Conservation (phyloP, 2,888 invertebrate genomes). For the Aradus depressus region DNA sequence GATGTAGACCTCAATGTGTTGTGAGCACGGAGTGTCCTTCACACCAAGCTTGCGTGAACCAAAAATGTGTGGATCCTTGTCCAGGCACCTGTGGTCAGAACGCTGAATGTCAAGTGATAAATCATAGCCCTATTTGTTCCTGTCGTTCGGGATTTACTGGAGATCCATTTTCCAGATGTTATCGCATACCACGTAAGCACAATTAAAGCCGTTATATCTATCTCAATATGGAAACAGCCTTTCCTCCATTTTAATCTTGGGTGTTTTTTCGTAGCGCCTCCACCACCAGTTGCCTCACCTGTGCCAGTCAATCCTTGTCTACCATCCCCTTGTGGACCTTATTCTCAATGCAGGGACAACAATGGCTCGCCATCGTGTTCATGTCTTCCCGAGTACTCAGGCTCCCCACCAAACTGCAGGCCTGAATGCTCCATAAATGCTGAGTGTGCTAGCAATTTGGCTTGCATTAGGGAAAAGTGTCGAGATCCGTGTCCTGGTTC, state of each 20-base stretch:
- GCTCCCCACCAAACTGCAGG: constrained; percentile 64
- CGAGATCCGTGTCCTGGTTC: constrained; percentile 63
- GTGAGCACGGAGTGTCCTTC: constrained; percentile 52
- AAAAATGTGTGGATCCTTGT: constrained; percentile 61
- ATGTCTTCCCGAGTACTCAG: constrained; percentile 60
- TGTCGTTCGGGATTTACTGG: constrained; percentile 48
- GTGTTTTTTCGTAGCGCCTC: constrained; percentile 1
- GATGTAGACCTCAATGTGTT: constrained; percentile 56
- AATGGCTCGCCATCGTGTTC: constrained; percentile 64
- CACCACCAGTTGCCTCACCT: constrained; percentile 24
- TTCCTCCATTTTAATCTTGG: no score
- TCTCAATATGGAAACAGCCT: background rate
- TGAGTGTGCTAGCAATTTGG: constrained; percentile 49
- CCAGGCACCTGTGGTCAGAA: constrained; percentile 58
- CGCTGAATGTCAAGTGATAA: constrained; percentile 57
- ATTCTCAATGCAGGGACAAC: constrained; percentile 61
- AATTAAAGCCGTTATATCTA: background rate
- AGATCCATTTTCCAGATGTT: constrained; percentile 41
- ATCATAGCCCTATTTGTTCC: constrained; percentile 59
- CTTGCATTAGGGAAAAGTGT: constrained; percentile 61
- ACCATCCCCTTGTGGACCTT: constrained; percentile 67
- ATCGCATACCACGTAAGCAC: constrained; percentile 41
- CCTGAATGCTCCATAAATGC: constrained; percentile 69
- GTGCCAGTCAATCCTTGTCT: constrained; percentile 48
- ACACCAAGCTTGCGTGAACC: constrained; percentile 52